Conservation (phyloP, 2,113 vertebrate genomes). For the Centropus bengalensis region DNA sequence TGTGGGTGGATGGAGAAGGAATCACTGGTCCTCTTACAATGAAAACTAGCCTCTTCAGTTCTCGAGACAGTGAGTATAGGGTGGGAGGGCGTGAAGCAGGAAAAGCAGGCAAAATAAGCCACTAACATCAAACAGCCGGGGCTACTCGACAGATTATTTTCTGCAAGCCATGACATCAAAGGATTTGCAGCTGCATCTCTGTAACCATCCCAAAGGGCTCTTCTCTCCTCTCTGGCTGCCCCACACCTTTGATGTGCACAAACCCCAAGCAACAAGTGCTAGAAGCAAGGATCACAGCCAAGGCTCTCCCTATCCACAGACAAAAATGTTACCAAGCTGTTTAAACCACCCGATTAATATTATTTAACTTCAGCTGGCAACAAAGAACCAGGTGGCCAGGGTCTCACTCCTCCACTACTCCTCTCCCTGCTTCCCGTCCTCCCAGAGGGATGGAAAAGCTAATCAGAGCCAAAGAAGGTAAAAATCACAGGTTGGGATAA, state of each 20-base stretch:
- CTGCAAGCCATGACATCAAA: background rate
- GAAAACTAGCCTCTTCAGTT: background rate
- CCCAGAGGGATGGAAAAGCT: too few species aligned
- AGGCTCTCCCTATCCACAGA: background rate
- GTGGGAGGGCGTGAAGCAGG: accelerated
- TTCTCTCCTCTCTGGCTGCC: background rate
- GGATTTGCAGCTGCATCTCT: background rate
- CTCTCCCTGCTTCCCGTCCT: too few species aligned
- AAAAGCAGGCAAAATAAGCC: background rate
- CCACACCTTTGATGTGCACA: accelerated
- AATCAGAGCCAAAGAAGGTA: too few species aligned
- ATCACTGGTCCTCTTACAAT: background rate
- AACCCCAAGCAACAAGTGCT: background rate
- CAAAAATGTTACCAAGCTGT: accelerated
- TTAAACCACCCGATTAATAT: background rate
- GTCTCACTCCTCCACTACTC: too few species aligned
- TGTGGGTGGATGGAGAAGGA: accelerated
- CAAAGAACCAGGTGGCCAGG: too few species aligned
- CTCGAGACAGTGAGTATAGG: background rate
- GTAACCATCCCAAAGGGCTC: background rate
- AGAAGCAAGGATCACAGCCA: accelerated
- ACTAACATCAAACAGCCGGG: background rate
- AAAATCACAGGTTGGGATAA: too few species aligned
- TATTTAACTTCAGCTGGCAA: too few species aligned
- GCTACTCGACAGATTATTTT: background rate